Evolutionary conservation across 2,888 invertebrate genomes (phyloP), one percentile per base, ranked within the genome.

Genomic region (Parnassius apollo): DNA sequence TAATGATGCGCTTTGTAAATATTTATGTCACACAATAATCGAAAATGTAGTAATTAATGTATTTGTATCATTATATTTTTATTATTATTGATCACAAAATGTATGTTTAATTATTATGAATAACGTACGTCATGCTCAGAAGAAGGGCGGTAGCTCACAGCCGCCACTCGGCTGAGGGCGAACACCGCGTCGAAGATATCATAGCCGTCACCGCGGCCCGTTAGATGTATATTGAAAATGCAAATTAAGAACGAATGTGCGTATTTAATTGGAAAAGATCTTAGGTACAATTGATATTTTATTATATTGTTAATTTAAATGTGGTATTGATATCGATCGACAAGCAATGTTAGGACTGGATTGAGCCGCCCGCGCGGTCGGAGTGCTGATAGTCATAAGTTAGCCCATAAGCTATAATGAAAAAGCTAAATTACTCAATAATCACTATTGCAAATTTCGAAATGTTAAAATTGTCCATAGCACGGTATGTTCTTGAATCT

Each of bases 61-160:
- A 91, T 90, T 88, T 90, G 89, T 91, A 91, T 88, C 86, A 91
- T 90, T 91, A 89, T 91, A 91, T 91, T 91, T 91, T 91, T 91
- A 91, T 88, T 89, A 89, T 85, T 85, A 86, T 89, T 84, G 89
- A 89, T 90, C 88, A 89, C 89, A 86, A 87, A 76, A 77, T 86
- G 86, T 90, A 90, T 86, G 85, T 86, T 84, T 86, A 87, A 86
- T 82, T 68, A 73, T 70, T 71, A 72, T 80, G 80, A 77, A 78
- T 77, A 77, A 80, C 78, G 80, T 80, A 82, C 80, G 81, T 77
- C 74, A 80, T 74, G 83, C 78, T 81, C 81, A 75, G 76, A 73
- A 66, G 74, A 72, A 70, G 69, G 69, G 69, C 75, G 74, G 75
- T 74, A 35, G 35, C 35, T 35, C 35, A 35, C 35, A 35, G 35